Base-by-base conservation (phyloP, 2,113 vertebrate species). In the Isichthys henryi region DNA sequence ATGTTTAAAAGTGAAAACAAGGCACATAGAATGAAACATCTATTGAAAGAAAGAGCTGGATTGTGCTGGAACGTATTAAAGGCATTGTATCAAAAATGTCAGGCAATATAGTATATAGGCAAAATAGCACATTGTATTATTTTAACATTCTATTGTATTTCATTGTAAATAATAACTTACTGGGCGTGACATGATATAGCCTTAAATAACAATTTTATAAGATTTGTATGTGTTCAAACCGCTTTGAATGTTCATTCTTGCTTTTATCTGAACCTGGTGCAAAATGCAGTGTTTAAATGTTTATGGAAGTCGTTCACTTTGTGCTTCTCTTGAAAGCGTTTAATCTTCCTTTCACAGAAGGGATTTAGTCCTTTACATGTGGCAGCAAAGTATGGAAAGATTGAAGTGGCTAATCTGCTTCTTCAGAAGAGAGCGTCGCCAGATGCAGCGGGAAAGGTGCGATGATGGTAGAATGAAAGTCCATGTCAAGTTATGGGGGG, bases 351-450 rank as follows among this genome's bases (percentile, higher is more conserved):
- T 91, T 85, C 89, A 48, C 97, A 99, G 98, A 99, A 99, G 95
- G 98, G 98, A 93, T 99, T 99, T 93, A 99, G 97, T 92, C 98
- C 98, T 3, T 94, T 99, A 46, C 98, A 99, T 0, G 98, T 99
- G 85, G 98, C 98, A 87, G 97, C 98, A 58, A 99, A 99, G 87
- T 99, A 99, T 0, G 98, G 98, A 43, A 99, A 99, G 94, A 96
- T 99, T 6, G 98, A 99, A 94, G 97, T 99, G 9, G 97, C 98
- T 90, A 99, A 97, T 91, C 96, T 99, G 49, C 94, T 99, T 48
- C 96, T 99, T 90, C 98, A 99, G 95, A 99, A 97, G 92, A 97
- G 94, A 10, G 98, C 98, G 0, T 96, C 96, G 62, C 95, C 98
- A 0, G 98, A 99, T 74, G 98, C 98, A 84, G 95, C 98, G 43